Base-by-base conservation (phyloP, 2,113 vertebrate genomes). In the Aleadryas rufinucha region DNA sequence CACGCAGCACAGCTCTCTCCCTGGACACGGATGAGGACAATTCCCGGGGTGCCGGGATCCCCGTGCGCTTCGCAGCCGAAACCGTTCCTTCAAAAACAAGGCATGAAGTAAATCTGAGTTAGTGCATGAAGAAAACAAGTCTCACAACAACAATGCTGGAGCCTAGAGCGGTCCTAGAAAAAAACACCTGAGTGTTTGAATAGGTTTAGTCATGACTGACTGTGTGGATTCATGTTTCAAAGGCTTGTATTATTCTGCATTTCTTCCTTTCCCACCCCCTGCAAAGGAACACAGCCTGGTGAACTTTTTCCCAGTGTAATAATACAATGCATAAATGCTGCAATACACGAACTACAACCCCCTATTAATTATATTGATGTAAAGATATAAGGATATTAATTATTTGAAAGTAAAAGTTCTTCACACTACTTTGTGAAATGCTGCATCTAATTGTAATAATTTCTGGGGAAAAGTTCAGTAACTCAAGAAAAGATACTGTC, bases 21-120 rank as follows among this genome's bases (percentile, higher is more conserved):
- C 99, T 98, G 24, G 98, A 98, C 63, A 98, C 96, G 7, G 98
- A 91, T 1, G 97, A 97, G 0, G 99, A 89, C 57, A 98, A 97
- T 85, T 99, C 99, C 92, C 98, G 98, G 23, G 99, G 99, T 16
- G 98, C 98, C 9, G 99, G 99, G 95, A 99, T 99, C 52, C 99
- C 99, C 2, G 99, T 99, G 95, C 98, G 99, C 97, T 99, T 99
- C 27, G 97, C 72, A 39, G 98, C 84, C 13, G 98, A 97, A 90
- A 91, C 84, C 6, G 96, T 3, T 66, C 98, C 99, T 99, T 89
- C 50, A 97, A 90, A 52, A 88, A 69, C 61, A 83, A 45, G 49
- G 69, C 42, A 37, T 8, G 18, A 56, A 53, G 44, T 33, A 61
- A 92, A 90, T 2, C 2, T 19, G 54, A 80, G 64, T 18, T 17